A percentile compares a stretch with the other conserved stretches of the same genome.
These are phyloP conservation scores for Jordanella pulchra DNA, from an alignment of 2,797 vertebrate species.

Conservation along the genomic window DNA sequence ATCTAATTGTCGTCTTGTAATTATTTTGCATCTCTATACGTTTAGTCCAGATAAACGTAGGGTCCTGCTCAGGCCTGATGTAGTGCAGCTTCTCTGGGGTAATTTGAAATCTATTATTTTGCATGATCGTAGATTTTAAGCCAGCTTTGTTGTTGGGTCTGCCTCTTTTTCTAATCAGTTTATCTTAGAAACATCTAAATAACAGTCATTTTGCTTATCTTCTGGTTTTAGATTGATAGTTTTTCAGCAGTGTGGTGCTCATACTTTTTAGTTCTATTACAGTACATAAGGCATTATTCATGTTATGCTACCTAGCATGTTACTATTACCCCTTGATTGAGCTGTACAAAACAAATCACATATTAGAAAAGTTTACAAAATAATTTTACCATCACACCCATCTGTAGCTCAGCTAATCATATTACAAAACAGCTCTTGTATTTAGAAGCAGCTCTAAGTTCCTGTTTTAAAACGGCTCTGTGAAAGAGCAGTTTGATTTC, in stretches of 20 bases:
- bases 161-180: background rate
- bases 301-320: no score
- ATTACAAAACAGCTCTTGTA: no score
- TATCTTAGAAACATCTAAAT: constrained; percentile 26
- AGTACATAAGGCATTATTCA: no score
- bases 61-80: constrained; percentile 23
- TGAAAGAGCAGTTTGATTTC: no score
- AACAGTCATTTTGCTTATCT: constrained; percentile 15
- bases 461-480: no score
- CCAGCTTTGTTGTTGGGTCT: background rate
- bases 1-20: constrained; percentile 31
- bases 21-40: constrained; percentile 33
- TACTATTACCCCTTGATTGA: no score
- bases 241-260: background rate
- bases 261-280: no score
- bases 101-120: constrained; percentile 38
- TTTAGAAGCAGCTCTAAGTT: no score
- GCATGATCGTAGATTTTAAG: background rate
- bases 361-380: no score
- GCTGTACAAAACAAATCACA: no score
- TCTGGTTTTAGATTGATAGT: background rate
- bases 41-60: constrained; percentile 14
- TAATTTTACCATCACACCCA: no score
- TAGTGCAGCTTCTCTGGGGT: constrained; percentile 22
- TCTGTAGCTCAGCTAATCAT: no score